Base-by-base conservation (phyloP, 2,113 vertebrate species). In the Microtus oregoni region DNA sequence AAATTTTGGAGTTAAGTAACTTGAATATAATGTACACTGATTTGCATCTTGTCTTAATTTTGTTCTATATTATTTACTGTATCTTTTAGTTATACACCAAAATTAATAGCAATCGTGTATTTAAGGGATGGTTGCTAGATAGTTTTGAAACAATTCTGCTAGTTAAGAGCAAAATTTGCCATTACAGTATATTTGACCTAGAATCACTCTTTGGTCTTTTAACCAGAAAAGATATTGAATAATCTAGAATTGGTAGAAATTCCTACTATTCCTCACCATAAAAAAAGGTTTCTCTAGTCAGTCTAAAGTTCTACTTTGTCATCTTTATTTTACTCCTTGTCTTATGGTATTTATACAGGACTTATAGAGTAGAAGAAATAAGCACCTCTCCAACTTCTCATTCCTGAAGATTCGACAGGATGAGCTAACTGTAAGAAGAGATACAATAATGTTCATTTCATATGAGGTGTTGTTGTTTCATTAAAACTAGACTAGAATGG, bases 401-500 rank as follows among this genome's bases (percentile, higher is more conserved):
- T 83, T 6, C 65, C 26, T 65, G 24, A 20, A 26, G 89, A 77
- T 28, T 47, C 10, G 0, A n/a, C 67, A 44, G 12, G 13, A 68
- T 44, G 22, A 55, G 50, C 15, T 92, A 63, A 73, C 65, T 63
- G 1, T 73, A 92, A 63, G 26, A 67, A 55, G 7, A 91, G 8
- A 4, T 76, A 86, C 58, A 65, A 65, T 52, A 83, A 82, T 92
- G 63, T 67, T 92, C 41, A 73, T 63, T 90, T 87, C 92, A 72
- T 55, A 15, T n/a, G 24, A 83, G 61, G 6, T 41, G 38, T 58
- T 76, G 38, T 70, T 24, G 38, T 70, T 24, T 83, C 22, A 72
- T 86, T 92, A 91, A 58, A 96, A 93, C 78, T 73, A 68, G 22
- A 86, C 82, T 14, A 89, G 67, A 78, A 65, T 75, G 15, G 50